Base-by-base conservation (phyloP, 2,113 vertebrate species). In the Myotis davidii region DNA sequence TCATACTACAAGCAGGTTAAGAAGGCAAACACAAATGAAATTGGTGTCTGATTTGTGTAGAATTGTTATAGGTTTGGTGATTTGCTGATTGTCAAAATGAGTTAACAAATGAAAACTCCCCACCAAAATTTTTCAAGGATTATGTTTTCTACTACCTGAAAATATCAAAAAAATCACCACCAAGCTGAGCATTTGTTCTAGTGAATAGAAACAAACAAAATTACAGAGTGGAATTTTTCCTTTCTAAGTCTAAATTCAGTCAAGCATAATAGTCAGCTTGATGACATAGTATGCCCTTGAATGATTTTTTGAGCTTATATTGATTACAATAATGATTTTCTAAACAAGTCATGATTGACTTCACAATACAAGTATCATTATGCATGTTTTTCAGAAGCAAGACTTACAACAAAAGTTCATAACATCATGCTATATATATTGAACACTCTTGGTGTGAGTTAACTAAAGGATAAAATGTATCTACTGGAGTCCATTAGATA, bases 291-390 rank as follows among this genome's bases (percentile, higher is more conserved):
- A 84, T 48, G 25, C 29, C 29, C 14, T 94, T 93, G 29, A 96
- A 52, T 9, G 16, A 93, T 76, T 77, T 54, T 89, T 90, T 91
- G 50, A 79, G 56, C 50, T 65, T 82, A 84, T 94, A 91, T 61
- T 94, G 77, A 96, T 78, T 59, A 8, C 13, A 85, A 17, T 96
- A 94, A 90, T 88, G 52, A 93, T 94, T 94, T 96, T 94, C 39
- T 48, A 92, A 88, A 86, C 20, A 32, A 95, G 61, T 95, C n/a
- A 85, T 89, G 85, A 85, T 70, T 69, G 77, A 76, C 67, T 95
- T 92, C 17, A 85, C 34, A 94, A 56, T 83, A 29, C n/a, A 82
- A 79, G 23, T 78, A 50, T 45, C 74, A 32, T 83, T 67, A 86
- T 65, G 13, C 7, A 56, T 34, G 48, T 54, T 96, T 95, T 82